A percentile compares a stretch with the other conserved stretches of the same genome.
These are phyloP conservation scores for Cynocephalus volans DNA, from an alignment of 2,113 vertebrate genomes.

Conservation along the genomic window DNA sequence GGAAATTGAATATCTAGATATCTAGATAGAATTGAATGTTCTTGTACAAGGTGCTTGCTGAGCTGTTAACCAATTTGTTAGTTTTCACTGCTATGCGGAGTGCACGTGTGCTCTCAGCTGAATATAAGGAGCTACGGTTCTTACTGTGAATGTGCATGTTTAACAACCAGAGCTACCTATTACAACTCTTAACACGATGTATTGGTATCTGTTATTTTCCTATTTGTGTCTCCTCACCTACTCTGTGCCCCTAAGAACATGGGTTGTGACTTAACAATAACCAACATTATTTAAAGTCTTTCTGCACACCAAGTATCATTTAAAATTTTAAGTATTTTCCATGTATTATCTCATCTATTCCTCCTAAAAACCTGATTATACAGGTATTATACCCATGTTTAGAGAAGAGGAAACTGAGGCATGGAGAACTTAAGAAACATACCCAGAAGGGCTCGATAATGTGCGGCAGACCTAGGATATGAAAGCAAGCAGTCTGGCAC, in stretches of 20 bases:
- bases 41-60: neutral
- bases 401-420: neutral
- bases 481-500: neutral
- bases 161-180: neutral
- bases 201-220: neutral
- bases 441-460: neutral
- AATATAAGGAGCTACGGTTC: neutral
- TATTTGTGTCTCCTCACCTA: neutral
- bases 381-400: neutral
- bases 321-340: neutral
- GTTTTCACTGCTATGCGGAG: neutral
- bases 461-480: neutral
- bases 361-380: neutral
- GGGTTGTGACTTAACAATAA: neutral
- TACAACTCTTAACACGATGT: neutral
- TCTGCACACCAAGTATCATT: neutral
- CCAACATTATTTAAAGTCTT: neutral
- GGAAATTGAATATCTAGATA: neutral
- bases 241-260: neutral
- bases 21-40: neutral
- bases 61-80: neutral
- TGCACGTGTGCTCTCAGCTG: neutral
- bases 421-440: neutral
- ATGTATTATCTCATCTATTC: neutral
- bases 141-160: neutral